Percentiles rank a stretch among this genome's conserved stretches.
Conservation (phyloP, 2,888 invertebrate species). For the Eupsilia transversa region DNA sequence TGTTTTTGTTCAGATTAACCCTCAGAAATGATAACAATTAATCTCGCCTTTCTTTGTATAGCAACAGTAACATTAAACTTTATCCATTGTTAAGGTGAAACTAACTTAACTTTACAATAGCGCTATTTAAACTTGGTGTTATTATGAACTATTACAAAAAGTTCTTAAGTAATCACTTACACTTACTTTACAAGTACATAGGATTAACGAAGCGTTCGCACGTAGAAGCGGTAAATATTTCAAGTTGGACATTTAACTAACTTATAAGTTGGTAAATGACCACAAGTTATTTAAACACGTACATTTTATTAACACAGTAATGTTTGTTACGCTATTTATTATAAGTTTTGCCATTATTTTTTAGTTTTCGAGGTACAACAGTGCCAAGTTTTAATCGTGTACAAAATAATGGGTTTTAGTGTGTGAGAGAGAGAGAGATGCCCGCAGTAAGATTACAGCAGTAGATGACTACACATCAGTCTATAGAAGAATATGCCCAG, state of each 20-base stretch:
- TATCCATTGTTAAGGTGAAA: slow-evolving; percentile 74
- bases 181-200: slow-evolving; percentile 39
- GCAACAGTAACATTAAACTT: slow-evolving; percentile 72
- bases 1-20: slow-evolving; percentile 11
- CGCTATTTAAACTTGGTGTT: slow-evolving; percentile 77
- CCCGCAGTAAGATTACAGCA: not conserved
- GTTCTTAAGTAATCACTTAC: slow-evolving; percentile 65
- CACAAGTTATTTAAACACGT: slow-evolving; percentile 25
- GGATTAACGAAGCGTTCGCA: slow-evolving; percentile 44
- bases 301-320: slow-evolving; percentile 13
- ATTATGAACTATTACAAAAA: slow-evolving; percentile 77
- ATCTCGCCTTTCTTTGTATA: slow-evolving; percentile 41
- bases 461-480: not conserved
- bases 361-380: not conserved
- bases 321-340: slow-evolving; percentile 8
- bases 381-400: not conserved
- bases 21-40: slow-evolving; percentile 50
- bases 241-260: slow-evolving; percentile 25
- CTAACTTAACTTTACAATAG: slow-evolving; percentile 83
- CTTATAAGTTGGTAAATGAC: slow-evolving; percentile 19
- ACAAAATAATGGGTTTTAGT: not conserved
- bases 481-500: not conserved
- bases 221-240: slow-evolving; percentile 45
- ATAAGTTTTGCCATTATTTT: not conserved
- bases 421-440: not conserved